Evolutionary conservation across 2,888 invertebrate species (phyloP), one percentile per base, ranked within the genome.

Genomic region (Charanyca ferruginea): DNA sequence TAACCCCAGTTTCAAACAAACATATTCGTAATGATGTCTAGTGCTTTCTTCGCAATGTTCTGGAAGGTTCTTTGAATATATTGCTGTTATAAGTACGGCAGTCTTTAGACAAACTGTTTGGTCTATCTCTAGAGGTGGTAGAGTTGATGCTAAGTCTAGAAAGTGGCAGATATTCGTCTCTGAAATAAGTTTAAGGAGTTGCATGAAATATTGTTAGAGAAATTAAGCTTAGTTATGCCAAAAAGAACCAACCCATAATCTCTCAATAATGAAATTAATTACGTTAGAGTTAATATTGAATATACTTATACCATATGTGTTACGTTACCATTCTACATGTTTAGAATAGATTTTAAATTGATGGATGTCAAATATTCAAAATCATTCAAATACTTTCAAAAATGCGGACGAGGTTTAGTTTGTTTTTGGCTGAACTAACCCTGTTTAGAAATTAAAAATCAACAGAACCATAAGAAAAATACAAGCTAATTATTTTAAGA

Each of bases 101-200:
- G 89, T 86, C 66, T 94, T 94, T 0, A 89, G 76, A 38, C 90
- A 93, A 0, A 86, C 71, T 0, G 81, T 79, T 28, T 88, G 83
- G 28, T 95, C 93, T 25, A 95, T 58, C 23, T 90, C 83, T 9
- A 77, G 20, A 0, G 94, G 94, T 1, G 88, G 76, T 3, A 91
- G 70, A 0, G 77, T 83, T 7, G 90, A 89, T 0, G 93, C 93
- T 57, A 95, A 72, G 6, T 95, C 93, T 59, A 95, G 69, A n/a
- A 94, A 79, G 42, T 93, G 88, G 69, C 90, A 90, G 16, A 93
- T 88, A 61, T 94, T 94, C 44, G 84, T 81, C 16, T 90, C 94
- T 94, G 85, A 44, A 66, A 70, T 8, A 42, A 6, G n/a, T n/a
- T n/a, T n/a, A n/a, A n/a, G n/a, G n/a, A 6, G 4, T 1, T 6